A percentile compares a stretch with the other conserved stretches of the same genome.
Evolutionary conservation across 2,888 invertebrate species (phyloP).

Genomic region (Celastrina argiolus): DNA sequence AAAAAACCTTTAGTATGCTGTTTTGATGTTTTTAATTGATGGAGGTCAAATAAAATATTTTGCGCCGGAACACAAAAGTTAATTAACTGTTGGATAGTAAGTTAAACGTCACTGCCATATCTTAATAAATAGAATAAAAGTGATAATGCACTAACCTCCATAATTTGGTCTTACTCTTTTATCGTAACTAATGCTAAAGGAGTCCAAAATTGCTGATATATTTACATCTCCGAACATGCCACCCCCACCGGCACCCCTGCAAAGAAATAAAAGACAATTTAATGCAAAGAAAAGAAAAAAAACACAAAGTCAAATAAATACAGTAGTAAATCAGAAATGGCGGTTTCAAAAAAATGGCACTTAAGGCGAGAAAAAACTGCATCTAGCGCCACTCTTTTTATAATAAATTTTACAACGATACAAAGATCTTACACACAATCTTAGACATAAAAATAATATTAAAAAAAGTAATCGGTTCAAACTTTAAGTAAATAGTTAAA

Average conservation of each 20-base stretch:
- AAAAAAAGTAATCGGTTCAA: too few relatives aligned
- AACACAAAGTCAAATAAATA: neutral
- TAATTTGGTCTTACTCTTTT: slow-evolving; percentile 99
- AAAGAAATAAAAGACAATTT: slow-evolving; percentile 43
- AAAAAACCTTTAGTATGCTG: too few relatives aligned
- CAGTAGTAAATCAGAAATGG: too few relatives aligned
- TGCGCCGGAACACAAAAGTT: neutral
- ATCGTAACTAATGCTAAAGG: slow-evolving; percentile 97
- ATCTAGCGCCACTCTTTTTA: too few relatives aligned
- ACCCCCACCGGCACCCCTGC: slow-evolving; percentile 84
- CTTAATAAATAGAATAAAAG: neutral
- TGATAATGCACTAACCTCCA: slow-evolving; percentile 84
- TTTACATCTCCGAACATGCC: slow-evolving; percentile 95
- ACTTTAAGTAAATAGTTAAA: too few relatives aligned
- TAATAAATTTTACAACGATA: too few relatives aligned
- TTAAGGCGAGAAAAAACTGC: too few relatives aligned
- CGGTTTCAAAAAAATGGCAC: too few relatives aligned
- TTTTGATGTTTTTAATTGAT: too few relatives aligned
- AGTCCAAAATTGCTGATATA: slow-evolving; percentile 96
- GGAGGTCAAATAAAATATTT: neutral
- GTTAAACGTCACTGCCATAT: neutral
- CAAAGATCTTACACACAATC: too few relatives aligned
- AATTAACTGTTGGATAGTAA: neutral
- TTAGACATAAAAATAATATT: too few relatives aligned
- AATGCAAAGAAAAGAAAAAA: neutral